phyloP scores from a whole-genome alignment of 2,888 invertebrate species.

The Lasius platythorax region DNA sequence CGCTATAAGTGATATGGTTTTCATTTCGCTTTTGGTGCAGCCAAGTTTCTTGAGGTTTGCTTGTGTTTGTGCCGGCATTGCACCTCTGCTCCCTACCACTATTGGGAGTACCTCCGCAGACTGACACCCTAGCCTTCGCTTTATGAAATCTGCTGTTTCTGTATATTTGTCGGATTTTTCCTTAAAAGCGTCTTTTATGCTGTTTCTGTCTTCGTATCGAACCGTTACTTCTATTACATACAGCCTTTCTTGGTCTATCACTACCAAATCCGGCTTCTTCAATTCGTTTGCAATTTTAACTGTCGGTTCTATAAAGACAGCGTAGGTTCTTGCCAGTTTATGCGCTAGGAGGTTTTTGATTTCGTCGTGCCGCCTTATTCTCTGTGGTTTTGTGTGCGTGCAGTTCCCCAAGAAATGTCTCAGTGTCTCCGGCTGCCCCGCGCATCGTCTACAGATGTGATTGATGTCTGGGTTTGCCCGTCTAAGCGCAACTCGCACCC shows the following conservation, averaged over 20 bases:
- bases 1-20: conserved; percentile 1
- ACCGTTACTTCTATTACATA: conserved; percentile 55
- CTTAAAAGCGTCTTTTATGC: neutral
- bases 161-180: conserved; percentile 6
- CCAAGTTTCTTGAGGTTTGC: neutral
- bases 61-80: neutral
- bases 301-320: neutral
- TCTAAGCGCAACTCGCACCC: neutral
- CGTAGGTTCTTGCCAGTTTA: neutral
- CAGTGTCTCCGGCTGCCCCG: conserved; percentile 9
- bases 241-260: neutral
- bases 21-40: neutral
- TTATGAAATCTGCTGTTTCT: neutral
- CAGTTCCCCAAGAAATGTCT: conserved; percentile 21
- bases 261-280: conserved; percentile 28
- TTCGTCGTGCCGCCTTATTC: conserved; percentile 40
- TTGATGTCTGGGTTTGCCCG: neutral
- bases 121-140: neutral
- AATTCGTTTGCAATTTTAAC: neutral
- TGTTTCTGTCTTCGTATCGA: conserved; percentile 32
- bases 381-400: neutral
- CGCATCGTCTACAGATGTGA: neutral
- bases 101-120: neutral
- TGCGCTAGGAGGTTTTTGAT: neutral
- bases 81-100: conserved; percentile 23